Evolutionary conservation across 2,797 vertebrate genomes (phyloP).

Genomic region (Tauraco hartlaubi): DNA sequence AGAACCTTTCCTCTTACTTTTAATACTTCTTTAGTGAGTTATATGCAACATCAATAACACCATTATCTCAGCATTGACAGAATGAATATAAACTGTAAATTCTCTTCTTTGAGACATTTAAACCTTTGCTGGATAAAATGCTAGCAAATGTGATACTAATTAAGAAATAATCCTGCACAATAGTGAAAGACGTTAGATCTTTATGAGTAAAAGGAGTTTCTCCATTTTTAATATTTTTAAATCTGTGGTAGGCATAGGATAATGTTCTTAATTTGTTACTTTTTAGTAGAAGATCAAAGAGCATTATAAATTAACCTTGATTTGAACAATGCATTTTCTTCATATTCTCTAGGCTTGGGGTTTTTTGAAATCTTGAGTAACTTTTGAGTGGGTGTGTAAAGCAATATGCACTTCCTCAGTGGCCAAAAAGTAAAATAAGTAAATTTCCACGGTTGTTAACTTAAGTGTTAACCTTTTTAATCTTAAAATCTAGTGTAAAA

Average conservation of each 20-base stretch:
- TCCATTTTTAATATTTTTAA: conserved; percentile 26
- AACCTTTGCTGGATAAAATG: conserved; percentile 52
- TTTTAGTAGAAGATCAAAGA: conserved; percentile 58
- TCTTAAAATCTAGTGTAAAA: not conserved
- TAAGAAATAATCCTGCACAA: conserved; percentile 53
- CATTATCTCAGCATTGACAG: conserved; percentile 21
- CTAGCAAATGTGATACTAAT: conserved; percentile 35
- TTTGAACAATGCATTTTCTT: conserved; percentile 28
- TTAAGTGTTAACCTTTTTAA: not conserved
- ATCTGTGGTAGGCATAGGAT: conserved; percentile 48
- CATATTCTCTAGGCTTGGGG: not conserved
- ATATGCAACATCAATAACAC: conserved; percentile 19
- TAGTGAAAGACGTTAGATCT: not conserved
- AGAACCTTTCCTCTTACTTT: not conserved
- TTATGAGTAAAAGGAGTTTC: not conserved
- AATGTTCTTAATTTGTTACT: conserved; percentile 63
- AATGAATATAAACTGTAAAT: conserved; percentile 15
- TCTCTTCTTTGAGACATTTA: conserved; percentile 47
- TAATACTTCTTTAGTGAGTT: conserved; percentile 17
- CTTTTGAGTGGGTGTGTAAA: not conserved
- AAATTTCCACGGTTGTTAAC: not conserved
- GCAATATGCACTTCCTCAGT: rapidly evolving
- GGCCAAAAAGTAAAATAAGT: not conserved
- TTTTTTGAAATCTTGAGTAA: not conserved
- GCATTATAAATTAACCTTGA: conserved; percentile 56